Evolutionary conservation across 2,888 invertebrate genomes (phyloP).

Genomic region (Tachystola acroxantha): DNA sequence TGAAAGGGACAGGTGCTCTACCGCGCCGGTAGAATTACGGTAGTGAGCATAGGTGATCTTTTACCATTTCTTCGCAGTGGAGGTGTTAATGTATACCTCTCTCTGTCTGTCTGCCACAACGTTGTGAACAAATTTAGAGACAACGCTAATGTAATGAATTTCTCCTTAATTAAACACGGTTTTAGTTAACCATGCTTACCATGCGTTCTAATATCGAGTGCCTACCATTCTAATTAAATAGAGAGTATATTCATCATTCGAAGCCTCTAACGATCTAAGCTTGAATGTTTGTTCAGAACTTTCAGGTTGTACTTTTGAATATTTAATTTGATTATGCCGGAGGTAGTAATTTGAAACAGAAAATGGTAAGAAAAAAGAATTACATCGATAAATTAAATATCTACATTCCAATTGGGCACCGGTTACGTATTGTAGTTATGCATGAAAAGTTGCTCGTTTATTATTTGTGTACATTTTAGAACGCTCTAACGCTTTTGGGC

Average conservation of each 20-base stretch:
- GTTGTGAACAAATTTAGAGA: constrained; percentile 32
- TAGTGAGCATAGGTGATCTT: constrained; percentile 77
- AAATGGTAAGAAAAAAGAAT: no score
- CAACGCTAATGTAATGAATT: constrained; percentile 35
- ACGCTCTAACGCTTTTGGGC: no score
- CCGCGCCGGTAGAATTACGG: constrained; percentile 55
- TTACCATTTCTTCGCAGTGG: constrained; percentile 59
- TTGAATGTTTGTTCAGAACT: constrained; percentile 30
- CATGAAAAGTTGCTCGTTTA: no score
- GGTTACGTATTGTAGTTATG: no score
- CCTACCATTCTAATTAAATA: constrained; percentile 52
- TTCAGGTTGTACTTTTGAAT: constrained; percentile 8
- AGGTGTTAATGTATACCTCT: constrained; percentile 61
- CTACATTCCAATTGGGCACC: no score
- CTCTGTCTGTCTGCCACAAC: constrained; percentile 43
- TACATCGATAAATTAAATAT: no score
- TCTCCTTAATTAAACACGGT: constrained; percentile 55
- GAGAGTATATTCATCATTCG: constrained; percentile 41
- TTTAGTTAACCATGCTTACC: constrained; percentile 63
- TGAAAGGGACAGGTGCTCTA: constrained; percentile 77
- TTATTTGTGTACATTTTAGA: no score
- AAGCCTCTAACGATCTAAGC: constrained; percentile 19
- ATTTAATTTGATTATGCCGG: not conserved
- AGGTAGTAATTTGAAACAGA: no score
- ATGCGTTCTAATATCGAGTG: constrained; percentile 52